Evolutionary conservation across 2,888 invertebrate genomes (phyloP), one percentile per base, ranked within the genome.

Genomic region (Caenorhabditis sinica): DNA sequence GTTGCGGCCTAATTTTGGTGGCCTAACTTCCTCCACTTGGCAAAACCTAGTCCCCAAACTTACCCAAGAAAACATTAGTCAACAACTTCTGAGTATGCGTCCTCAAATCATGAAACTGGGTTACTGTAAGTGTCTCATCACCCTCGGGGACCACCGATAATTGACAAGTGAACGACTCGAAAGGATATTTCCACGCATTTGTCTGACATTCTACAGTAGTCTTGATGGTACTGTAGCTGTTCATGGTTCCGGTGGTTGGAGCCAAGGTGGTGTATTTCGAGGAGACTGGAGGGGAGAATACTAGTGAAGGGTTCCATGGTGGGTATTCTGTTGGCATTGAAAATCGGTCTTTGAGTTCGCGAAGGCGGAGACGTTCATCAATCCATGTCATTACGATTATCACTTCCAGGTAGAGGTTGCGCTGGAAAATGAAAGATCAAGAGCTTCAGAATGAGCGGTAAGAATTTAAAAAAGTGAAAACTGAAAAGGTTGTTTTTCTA

Each of bases 101-200:
- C 15, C 90, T 79, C 33, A 89, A 69, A 82, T 90, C 90, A 45
- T 88, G 85, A 58, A 89, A 76, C n/a, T 71, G 61, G n/a, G 84
- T 61, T 56, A 90, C 69, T 8, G 84, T 83, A 28, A 90, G 58
- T 9, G 87, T 76, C 77, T 90, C 90, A 68, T 89, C 85, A 30
- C 82, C 85, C 45, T 85, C 77, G 1, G 82, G 69, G n/a, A 33
- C 58, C n/a, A 85, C 71, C 0, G 82, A 65, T 0, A 85, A 8
- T 1, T 74, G 65, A 71, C 92, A 92, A 0, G 61, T 79, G 68
- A 89, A 90, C 0, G 68, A 83, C 72, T 91, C 89, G 85, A 92
- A 92, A 1, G 92, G 92, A 61, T 90, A 85, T 58, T 90, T 90
- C 92, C 92, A 92, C 11, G 80, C 82, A 15, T 89, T 86, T 23